A percentile compares a stretch with the other conserved stretches of the same genome.
Evolutionary conservation across 2,888 invertebrate genomes (phyloP).

Genomic region (Agrotis exclamationis): DNA sequence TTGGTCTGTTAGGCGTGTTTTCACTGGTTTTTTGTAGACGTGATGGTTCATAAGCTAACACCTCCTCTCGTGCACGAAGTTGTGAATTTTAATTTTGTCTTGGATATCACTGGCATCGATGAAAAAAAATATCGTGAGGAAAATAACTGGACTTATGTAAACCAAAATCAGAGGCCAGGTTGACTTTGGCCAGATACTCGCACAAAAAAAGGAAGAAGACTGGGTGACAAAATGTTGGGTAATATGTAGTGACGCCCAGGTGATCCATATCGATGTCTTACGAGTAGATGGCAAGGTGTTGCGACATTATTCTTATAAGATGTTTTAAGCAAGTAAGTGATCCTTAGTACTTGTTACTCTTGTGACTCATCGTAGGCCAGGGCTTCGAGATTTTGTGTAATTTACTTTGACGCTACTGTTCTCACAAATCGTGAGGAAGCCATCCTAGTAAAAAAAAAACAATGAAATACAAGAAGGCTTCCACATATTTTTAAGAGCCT

Average conservation of each 20-base stretch:
- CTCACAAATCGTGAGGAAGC: background rate
- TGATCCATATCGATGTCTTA: background rate
- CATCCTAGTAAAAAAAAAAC: background rate
- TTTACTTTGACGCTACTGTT: too few species aligned
- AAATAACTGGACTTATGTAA: too few species aligned
- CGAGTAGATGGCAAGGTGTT: background rate
- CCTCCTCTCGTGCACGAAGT: too few species aligned
- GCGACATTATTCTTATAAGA: background rate
- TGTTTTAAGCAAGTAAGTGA: background rate
- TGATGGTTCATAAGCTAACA: too few species aligned
- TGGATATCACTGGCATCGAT: too few species aligned
- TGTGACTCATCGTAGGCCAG: background rate
- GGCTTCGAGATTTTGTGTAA: background rate
- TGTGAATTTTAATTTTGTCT: too few species aligned
- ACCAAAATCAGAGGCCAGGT: too few species aligned
- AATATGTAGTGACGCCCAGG: background rate
- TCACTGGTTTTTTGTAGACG: conserved; percentile 9
- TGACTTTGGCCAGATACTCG: too few species aligned
- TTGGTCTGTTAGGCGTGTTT: conserved; percentile 26
- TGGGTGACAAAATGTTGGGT: conserved; percentile 14
- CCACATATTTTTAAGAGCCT: too few species aligned
- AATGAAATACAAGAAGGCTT: too few species aligned
- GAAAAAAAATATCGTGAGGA: too few species aligned
- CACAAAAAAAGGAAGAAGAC: too few species aligned
- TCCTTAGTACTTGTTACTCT: background rate